Evolutionary conservation across 2,888 invertebrate species (phyloP).

Genomic region (Crioceris asparagi): DNA sequence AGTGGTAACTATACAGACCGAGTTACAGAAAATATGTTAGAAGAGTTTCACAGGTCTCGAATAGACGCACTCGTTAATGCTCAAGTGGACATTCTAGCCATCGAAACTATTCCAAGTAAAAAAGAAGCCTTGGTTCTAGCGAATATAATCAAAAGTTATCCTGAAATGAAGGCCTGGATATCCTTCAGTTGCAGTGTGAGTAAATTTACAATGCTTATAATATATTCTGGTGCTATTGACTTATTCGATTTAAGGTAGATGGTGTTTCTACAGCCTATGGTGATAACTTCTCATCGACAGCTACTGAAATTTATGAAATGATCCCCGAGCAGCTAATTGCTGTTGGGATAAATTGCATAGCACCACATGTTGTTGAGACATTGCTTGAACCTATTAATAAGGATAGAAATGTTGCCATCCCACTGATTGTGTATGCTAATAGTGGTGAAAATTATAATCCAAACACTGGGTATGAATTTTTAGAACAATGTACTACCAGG

Average conservation of each 20-base stretch:
- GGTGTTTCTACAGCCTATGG: constrained; percentile 57
- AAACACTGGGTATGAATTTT: constrained; percentile 24
- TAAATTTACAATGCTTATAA: constrained; percentile 5
- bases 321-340: constrained; percentile 60
- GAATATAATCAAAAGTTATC: constrained; percentile 63
- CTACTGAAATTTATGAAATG: constrained; percentile 46
- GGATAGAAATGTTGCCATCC: constrained; percentile 40
- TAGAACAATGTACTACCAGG: too few species aligned
- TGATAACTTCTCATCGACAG: constrained; percentile 60
- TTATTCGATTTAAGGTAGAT: too few species aligned
- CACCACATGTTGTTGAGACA: constrained; percentile 47
- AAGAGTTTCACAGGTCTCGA: constrained; percentile 70
- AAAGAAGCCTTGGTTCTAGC: constrained; percentile 70
- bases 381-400: constrained; percentile 45
- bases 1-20: constrained; percentile 62
- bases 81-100: constrained; percentile 70
- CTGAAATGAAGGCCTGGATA: constrained; percentile 70
- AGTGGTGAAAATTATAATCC: constrained; percentile 68
- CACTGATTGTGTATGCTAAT: constrained; percentile 80
- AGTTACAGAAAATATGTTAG: constrained; percentile 47
- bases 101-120: constrained; percentile 82
- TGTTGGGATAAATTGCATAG: constrained; percentile 77
- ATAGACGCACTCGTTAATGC: constrained; percentile 62
- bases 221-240: neutral
- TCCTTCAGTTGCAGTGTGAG: constrained; percentile 71